Evolutionary conservation across 2,888 invertebrate genomes (phyloP), one percentile per base, ranked within the genome.

Genomic region (Lumbricus terrestris): DNA sequence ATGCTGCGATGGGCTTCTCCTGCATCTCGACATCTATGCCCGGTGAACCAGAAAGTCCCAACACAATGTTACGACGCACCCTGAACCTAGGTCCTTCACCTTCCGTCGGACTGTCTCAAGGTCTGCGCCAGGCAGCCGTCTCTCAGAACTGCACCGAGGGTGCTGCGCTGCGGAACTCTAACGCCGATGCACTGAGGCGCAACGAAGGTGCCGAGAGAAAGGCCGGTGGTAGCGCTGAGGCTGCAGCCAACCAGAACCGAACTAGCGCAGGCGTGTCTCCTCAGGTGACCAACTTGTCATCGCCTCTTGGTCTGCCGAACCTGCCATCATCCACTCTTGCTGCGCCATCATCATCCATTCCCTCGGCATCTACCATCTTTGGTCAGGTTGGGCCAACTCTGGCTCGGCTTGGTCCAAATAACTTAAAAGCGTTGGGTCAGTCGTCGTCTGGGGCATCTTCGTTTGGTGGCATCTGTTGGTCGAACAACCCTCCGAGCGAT

Each of bases 11-110:
- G 37, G 85, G 35, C 85, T 35, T 85, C 37, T 83, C 34, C 83
- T 85, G 35, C n/a, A 34, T 35, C 37, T 85, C 85, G 16, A 34
- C 37, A 37, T 85, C 85, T 85, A 37, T 37, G 34, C 20, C 85
- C 37, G 85, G 85, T 85, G 85, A 85, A 85, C 91, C 90, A 16
- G 90, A 91, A 47, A 92, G 92, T 89, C 92, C 92, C 20, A 92
- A 92, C 88, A 92, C 92, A 5, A 91, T 91, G 29, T 90, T 92
- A 20, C 91, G 91, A 82, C 90, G 91, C 33, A 91, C 92, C 29
- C 91, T 92, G n/a, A 92, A 92, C 82, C 91, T 92, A 34, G 89
- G 91, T 35, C 91, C 92, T 11, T 42, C 89, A 37, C 20, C 82
- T 16, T 34, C 88, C 16, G 35, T 38, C 1, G 47, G 42, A 42